These are phyloP conservation scores for Crambe crambe DNA, from an alignment of 37 sponge, comb jelly and placozoan species.

Conservation along the genomic window DNA sequence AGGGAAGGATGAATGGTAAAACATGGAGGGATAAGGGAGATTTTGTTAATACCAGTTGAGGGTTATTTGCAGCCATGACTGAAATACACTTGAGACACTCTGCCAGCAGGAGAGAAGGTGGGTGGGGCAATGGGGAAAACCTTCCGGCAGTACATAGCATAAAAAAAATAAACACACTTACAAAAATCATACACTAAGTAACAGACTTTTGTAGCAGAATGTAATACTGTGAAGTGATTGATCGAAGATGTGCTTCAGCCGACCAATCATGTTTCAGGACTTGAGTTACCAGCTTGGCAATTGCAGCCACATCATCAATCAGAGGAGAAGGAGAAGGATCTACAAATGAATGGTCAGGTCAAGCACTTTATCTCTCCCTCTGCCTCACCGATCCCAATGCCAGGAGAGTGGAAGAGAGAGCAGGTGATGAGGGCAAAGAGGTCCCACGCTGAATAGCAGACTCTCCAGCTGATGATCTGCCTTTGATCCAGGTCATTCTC, in stretches of 20 bases:
- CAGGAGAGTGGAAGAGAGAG: slow-evolving; percentile 34
- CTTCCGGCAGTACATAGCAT: too few species aligned
- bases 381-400: slow-evolving; percentile 42
- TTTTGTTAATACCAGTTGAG: slow-evolving; percentile 1
- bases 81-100: slow-evolving; percentile 59
- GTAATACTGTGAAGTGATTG: slow-evolving; percentile 47
- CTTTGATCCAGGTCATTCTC: background rate
- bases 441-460: slow-evolving; percentile 67
- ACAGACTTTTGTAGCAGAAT: slow-evolving; percentile 48
- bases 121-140: slow-evolving; percentile 46
- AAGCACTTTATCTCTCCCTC: background rate
- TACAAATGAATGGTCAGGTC: slow-evolving; percentile 1
- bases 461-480: slow-evolving; percentile 47
- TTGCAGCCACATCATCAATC: slow-evolving; percentile 22
- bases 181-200: too few species aligned
- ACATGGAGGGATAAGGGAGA: background rate
- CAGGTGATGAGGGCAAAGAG: slow-evolving; percentile 35
- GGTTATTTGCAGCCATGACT: slow-evolving; percentile 42
- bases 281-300: slow-evolving; percentile 33
- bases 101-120: slow-evolving; percentile 54
- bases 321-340: slow-evolving; percentile 1
- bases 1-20: background rate
- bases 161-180: background rate
- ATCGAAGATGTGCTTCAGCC: slow-evolving; percentile 25
- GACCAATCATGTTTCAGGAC: slow-evolving; percentile 49